phyloP scores from a whole-genome alignment of 2,888 invertebrate species.

The Chaitophorus viminalis region DNA sequence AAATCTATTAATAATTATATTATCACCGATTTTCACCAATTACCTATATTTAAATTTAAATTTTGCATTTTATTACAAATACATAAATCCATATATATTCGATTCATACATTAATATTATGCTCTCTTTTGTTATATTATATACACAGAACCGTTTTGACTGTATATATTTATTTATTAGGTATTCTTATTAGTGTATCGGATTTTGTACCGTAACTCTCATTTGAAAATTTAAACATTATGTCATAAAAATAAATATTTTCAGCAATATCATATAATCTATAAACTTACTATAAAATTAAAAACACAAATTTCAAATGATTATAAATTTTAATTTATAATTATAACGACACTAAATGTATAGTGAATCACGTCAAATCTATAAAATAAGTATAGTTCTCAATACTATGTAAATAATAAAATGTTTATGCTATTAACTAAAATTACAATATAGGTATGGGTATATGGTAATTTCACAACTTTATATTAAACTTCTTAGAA shows the following conservation, averaged over 20 bases:
- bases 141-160: not conserved
- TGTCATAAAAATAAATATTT: not conserved
- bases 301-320: not conserved
- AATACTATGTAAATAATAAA: not conserved
- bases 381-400: not conserved
- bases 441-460: not conserved
- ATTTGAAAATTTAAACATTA: constrained; percentile 14
- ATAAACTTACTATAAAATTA: not conserved
- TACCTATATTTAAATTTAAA: too few species aligned
- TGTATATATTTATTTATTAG: not conserved
- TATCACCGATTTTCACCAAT: too few species aligned
- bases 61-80: too few species aligned
- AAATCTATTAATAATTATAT: too few species aligned
- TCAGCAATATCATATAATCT: not conserved
- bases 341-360: not conserved
- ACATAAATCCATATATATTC: too few species aligned
- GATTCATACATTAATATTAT: too few species aligned
- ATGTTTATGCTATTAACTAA: not conserved
- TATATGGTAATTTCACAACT: not conserved
- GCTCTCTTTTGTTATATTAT: too few species aligned
- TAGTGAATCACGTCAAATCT: not conserved
- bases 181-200: not conserved
- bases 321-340: not conserved
- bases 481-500: constrained; percentile 31
- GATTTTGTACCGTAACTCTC: not conserved